These are phyloP conservation scores for Microctenopoma steveboyesi DNA, from an alignment of 2,797 vertebrate species.

Conservation along the genomic window DNA sequence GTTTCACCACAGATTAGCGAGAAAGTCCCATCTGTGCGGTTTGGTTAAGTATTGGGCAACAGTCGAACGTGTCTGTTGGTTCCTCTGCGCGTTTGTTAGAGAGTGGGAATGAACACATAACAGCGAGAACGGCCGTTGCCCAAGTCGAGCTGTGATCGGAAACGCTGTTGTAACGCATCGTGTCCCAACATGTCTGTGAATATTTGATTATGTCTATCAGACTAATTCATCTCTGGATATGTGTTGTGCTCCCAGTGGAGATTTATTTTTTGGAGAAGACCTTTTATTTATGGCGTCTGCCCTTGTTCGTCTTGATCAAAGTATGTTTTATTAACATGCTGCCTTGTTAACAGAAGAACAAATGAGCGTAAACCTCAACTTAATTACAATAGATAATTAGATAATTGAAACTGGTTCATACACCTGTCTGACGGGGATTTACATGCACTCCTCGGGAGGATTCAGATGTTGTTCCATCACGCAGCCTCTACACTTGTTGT, in stretches of 20 bases:
- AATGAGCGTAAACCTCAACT: neutral
- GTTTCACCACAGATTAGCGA: constrained; percentile 8
- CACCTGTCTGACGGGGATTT: constrained; percentile 24
- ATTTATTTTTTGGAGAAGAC: neutral
- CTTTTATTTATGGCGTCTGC: constrained; percentile 2
- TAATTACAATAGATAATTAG: too few species aligned
- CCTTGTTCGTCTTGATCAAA: neutral
- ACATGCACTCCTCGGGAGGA: neutral
- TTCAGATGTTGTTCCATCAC: neutral
- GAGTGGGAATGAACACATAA: constrained; percentile 3
- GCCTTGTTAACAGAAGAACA: constrained; percentile 6
- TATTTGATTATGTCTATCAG: constrained; percentile 6
- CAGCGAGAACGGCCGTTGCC: constrained; percentile 7
- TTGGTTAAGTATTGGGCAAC: constrained; percentile 50
- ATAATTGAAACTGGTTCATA: constrained; percentile 19
- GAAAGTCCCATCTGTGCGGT: constrained; percentile 8
- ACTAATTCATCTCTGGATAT: neutral
- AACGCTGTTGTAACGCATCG: neutral
- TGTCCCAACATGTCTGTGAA: constrained; percentile 30
- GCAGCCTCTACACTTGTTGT: neutral
- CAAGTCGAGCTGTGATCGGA: constrained; percentile 24
- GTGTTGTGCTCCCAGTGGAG: neutral
- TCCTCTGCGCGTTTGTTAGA: neutral
- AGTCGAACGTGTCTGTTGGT: neutral
- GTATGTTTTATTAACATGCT: constrained; percentile 15